These are phyloP conservation scores for Polypterus senegalus DNA, from an alignment of 2,113 vertebrate species.

Conservation along the genomic window DNA sequence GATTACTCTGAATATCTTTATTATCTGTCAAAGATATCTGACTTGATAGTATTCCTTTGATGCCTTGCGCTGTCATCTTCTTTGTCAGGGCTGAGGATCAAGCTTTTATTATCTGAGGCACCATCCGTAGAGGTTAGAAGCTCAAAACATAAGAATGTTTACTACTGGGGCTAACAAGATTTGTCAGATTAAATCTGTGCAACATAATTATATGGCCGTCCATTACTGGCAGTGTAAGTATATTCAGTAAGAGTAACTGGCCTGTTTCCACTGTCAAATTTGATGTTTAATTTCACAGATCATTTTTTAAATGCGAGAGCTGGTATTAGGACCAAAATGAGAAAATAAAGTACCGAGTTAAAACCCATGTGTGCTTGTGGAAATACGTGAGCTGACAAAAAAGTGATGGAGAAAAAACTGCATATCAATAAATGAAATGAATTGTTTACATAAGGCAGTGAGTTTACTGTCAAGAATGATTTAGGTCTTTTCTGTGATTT, in stretches of 20 bases:
- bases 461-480: neutral
- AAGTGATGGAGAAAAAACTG: too few relatives aligned
- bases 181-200: conserved; percentile 42
- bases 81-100: conserved; percentile 22
- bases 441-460: neutral
- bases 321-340: too few relatives aligned
- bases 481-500: too few relatives aligned
- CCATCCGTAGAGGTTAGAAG: conserved; percentile 43
- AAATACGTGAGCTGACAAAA: too few relatives aligned
- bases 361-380: too few relatives aligned
- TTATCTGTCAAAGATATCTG: conserved; percentile 37
- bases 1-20: conserved; percentile 46
- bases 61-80: conserved; percentile 29
- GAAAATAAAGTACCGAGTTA: too few relatives aligned
- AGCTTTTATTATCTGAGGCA: conserved; percentile 40
- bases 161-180: conserved; percentile 37
- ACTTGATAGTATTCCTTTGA: conserved; percentile 37
- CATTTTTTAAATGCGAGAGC: too few relatives aligned
- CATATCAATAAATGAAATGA: too few relatives aligned
- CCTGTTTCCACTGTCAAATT: neutral
- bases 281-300: too few relatives aligned
- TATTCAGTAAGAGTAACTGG: neutral
- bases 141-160: conserved; percentile 33
- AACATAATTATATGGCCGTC: conserved; percentile 16
- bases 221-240: neutral